phyloP scores from a whole-genome alignment of 2,888 invertebrate genomes.

The Harpagoxenus sublaevis region DNA sequence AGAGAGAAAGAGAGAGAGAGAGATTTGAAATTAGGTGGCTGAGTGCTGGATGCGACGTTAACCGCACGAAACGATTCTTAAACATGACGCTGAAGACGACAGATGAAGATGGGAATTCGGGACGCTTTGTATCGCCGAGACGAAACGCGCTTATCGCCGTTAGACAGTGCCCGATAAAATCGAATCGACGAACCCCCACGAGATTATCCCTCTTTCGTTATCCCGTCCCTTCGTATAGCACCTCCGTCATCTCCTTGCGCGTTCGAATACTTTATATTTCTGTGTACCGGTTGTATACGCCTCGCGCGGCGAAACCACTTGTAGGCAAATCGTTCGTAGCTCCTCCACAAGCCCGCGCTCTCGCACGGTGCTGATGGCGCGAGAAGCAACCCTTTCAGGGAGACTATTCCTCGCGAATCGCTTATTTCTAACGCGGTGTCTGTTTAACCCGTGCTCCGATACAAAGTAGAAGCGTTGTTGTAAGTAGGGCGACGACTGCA shows the following conservation, averaged over 20 bases:
- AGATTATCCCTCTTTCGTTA: conserved; percentile 14
- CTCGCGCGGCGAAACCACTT: conserved; percentile 44
- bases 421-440: conserved; percentile 53
- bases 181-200: conserved; percentile 3
- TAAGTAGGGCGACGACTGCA: conserved; percentile 76
- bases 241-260: conserved; percentile 2
- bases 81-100: background rate
- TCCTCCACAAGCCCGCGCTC: conserved; percentile 23
- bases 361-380: conserved; percentile 31
- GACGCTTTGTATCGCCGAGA: conserved; percentile 84
- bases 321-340: conserved; percentile 55
- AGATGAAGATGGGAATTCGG: background rate
- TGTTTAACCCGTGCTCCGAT: conserved; percentile 53
- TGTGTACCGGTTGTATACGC: conserved; percentile 34
- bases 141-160: conserved; percentile 81
- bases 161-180: conserved; percentile 20
- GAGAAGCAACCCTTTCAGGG: conserved; percentile 26
- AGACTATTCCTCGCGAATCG: conserved; percentile 44
- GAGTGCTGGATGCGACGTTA: background rate
- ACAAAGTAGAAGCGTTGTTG: conserved; percentile 55
- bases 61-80: background rate
- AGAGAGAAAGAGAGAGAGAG: background rate
- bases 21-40: background rate
- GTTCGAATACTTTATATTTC: conserved; percentile 48
- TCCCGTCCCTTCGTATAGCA: conserved; percentile 25